Base-by-base conservation (phyloP, 2,113 vertebrate species). In the Tragelaphus scriptus region DNA sequence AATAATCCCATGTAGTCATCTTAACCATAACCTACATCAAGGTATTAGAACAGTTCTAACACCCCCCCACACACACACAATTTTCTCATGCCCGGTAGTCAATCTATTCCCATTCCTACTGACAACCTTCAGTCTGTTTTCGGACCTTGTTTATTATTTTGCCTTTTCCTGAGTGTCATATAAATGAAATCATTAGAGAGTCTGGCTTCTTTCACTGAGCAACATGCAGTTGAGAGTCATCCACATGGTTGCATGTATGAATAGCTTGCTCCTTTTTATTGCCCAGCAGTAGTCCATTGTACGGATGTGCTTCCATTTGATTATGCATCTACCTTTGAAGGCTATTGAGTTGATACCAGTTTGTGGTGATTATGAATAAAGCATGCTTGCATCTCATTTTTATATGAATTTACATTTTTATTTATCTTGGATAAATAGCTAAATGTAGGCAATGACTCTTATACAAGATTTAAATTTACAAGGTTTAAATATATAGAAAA, bases 391-490 rank as follows among this genome's bases (percentile, higher is more conserved):
- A 58, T 81, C 40, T 82, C 28, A 25, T n/a, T 97, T 96, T 85
- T 85, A 5, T 81, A 58, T 59, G 23, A 88, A 47, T 59, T 63
- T 56, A 59, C 65, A 25, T 75, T 90, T 93, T 77, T 87, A 79
- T 81, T 94, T 98, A 65, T 94, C 58, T 95, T 81, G 55, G 14
- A 36, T 75, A 86, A 92, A 79, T 75, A 96, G 71, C 80, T 85
- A 68, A 32, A 90, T 61, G 13, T 71, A 90, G 30, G 40, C 63
- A 36, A n/a, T 89, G 51, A 40, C 49, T 90, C 65, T 71, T 90
- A 17, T 90, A 17, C 2, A 61, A 91, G 44, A 14, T 26, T 51
- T 44, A 6, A 44, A 4, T 44, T 44, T 44, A 44, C 44, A 44
- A 82, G 10, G 3, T 85, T 80, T 88, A 71, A 32, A 55, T 87